phyloP scores from a whole-genome alignment of 1,140 invertebrate genomes.

The Rhopalosiphum padi region DNA sequence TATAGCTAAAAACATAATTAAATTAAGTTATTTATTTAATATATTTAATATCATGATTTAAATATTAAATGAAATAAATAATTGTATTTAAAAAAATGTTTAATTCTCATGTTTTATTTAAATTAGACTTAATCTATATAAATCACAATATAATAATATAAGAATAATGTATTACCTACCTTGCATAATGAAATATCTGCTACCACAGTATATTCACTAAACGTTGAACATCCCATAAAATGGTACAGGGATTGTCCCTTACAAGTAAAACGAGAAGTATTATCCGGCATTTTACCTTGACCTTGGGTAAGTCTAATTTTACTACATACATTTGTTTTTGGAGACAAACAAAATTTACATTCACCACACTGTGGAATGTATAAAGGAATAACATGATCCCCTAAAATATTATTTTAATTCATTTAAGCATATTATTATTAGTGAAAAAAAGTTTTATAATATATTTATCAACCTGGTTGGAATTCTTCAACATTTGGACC shows the following conservation, averaged over 20 bases:
- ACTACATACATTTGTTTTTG: conserved; percentile 96
- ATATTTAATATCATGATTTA: not conserved
- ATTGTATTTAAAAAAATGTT: too few relatives aligned
- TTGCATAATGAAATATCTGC: conserved; percentile 93
- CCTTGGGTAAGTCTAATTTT: conserved; percentile 90
- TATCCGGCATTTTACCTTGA: conserved; percentile 94
- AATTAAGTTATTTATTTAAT: not conserved
- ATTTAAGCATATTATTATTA: not conserved
- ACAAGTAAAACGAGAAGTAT: conserved; percentile 89
- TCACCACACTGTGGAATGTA: conserved; percentile 96
- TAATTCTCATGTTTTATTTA: too few relatives aligned
- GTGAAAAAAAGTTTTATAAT: not conserved
- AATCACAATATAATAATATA: not conserved
- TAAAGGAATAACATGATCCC: conserved; percentile 95
- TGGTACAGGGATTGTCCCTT: conserved; percentile 90
- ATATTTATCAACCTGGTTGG: conserved; percentile 71
- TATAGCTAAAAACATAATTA: not conserved
- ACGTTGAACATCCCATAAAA: conserved; percentile 98
- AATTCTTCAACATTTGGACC: conserved; percentile 92
- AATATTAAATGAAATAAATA: not conserved
- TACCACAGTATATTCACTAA: conserved; percentile 97
- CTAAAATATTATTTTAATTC: conserved; percentile 64
- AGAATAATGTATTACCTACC: conserved; percentile 71
- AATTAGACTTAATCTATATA: not conserved
- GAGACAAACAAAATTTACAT: conserved; percentile 95